Percentiles rank a stretch among this genome's conserved stretches.
These are phyloP conservation scores for Aradophagus sp. DNA, from an alignment of 1,140 invertebrate genomes.

Conservation along the genomic window DNA sequence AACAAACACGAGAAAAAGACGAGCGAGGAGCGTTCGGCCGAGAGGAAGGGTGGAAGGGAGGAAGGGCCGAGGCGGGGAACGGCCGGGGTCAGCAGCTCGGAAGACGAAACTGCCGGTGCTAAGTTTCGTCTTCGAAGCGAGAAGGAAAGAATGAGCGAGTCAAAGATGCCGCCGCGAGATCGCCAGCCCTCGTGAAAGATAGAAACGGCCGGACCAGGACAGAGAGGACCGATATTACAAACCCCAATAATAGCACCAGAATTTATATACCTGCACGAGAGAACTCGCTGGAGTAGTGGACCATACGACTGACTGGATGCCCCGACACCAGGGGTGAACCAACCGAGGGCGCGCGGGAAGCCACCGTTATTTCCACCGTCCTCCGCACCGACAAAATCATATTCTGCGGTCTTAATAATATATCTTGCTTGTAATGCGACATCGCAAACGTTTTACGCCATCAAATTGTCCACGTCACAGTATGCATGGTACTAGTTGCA, in stretches of 20 bases:
- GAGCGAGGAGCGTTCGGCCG: conserved; percentile 4
- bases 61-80: too few relatives aligned
- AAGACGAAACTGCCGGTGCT: conserved; percentile 44
- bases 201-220: conserved; percentile 25
- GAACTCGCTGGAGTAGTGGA: conserved; percentile 67
- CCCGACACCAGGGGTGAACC: conserved; percentile 56
- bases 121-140: conserved; percentile 35
- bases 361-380: neutral
- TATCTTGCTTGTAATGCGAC: too few relatives aligned
- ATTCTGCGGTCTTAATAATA: too few relatives aligned
- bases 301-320: conserved; percentile 49
- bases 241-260: conserved; percentile 75
- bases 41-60: conserved; percentile 27
- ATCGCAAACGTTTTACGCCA: too few relatives aligned
- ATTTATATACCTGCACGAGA: conserved; percentile 75
- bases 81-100: too few relatives aligned
- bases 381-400: conserved; percentile 1
- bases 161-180: conserved; percentile 66
- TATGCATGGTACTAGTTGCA: too few relatives aligned
- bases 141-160: conserved; percentile 57
- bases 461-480: too few relatives aligned
- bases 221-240: conserved; percentile 58
- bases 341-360: conserved; percentile 31
- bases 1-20: conserved; percentile 65
- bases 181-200: conserved; percentile 67